Percentiles rank a stretch among this genome's conserved stretches.
Evolutionary conservation across 2,888 invertebrate species (phyloP).

Genomic region (Amphipoea oculea): DNA sequence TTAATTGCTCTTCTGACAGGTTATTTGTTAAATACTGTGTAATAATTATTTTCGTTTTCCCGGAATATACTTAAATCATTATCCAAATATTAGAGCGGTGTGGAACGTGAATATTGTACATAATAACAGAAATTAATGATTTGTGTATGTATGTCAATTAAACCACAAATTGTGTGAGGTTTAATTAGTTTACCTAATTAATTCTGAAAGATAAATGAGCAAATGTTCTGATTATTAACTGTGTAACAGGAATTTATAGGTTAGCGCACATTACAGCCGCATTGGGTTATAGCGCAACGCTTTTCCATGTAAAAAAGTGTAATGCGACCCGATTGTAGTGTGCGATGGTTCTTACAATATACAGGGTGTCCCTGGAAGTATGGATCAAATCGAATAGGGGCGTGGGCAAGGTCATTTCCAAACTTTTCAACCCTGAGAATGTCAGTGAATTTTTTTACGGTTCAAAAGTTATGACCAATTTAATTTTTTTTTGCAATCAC

Average conservation of each 20-base stretch:
- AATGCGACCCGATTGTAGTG: neutral
- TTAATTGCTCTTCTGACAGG: neutral
- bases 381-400: too few species aligned
- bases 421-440: too few species aligned
- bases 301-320: neutral
- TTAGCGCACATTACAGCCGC: neutral
- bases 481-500: too few species aligned
- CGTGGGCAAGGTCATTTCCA: too few species aligned
- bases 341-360: too few species aligned
- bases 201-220: constrained; percentile 7
- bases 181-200: constrained; percentile 7
- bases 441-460: too few species aligned
- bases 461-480: too few species aligned
- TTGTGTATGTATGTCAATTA: constrained; percentile 4
- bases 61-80: neutral
- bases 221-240: neutral
- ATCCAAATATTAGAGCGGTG: neutral
- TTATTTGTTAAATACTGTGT: neutral
- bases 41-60: neutral
- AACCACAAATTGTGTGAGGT: neutral
- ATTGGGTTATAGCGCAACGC: neutral
- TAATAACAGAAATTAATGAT: neutral
- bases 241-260: neutral
- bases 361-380: too few species aligned
- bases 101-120: neutral